Percentiles rank a stretch among this genome's conserved stretches.
Conservation (phyloP, 53 echinoderm and acorn worm species). For the Echinometra lucunter region DNA sequence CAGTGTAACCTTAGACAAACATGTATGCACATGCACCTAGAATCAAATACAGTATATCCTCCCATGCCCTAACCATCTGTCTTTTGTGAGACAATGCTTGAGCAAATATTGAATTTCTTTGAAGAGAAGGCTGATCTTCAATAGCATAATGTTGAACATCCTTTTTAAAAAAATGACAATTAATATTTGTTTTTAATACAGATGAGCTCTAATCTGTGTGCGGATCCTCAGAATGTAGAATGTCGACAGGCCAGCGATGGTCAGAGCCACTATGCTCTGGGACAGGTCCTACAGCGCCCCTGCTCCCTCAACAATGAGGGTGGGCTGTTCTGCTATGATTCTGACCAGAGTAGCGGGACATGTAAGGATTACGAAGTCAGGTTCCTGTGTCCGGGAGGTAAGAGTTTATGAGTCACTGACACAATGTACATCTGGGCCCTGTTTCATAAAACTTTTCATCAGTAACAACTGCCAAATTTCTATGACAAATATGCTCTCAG, state of each 20-base stretch:
- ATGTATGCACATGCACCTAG: too few relatives aligned
- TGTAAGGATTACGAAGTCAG: slow-evolving; percentile 86
- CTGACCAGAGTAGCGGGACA: slow-evolving; percentile 71
- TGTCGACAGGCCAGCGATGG: slow-evolving; percentile 78
- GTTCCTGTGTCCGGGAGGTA: slow-evolving; percentile 87
- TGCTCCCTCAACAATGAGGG: slow-evolving; percentile 74
- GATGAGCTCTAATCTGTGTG: slow-evolving; percentile 72
- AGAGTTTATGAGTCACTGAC: neutral
- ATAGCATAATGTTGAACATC: too few relatives aligned
- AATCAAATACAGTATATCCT: too few relatives aligned
- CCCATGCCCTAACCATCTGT: too few relatives aligned
- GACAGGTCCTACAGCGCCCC: slow-evolving; percentile 73
- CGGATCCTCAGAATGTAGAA: slow-evolving; percentile 68
- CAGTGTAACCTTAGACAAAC: too few relatives aligned
- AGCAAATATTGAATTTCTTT: too few relatives aligned
- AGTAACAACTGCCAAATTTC: too few relatives aligned
- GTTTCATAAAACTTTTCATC: too few relatives aligned
- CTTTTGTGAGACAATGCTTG: too few relatives aligned
- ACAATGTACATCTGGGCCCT: too few relatives aligned
- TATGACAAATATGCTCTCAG: too few relatives aligned
- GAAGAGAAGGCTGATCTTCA: too few relatives aligned
- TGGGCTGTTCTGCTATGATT: slow-evolving; percentile 76
- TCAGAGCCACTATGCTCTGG: slow-evolving; percentile 69
- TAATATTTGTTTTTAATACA: neutral
- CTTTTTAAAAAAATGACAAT: neutral